Conservation (phyloP, 2,888 invertebrate species). For the Bugula neritina region DNA sequence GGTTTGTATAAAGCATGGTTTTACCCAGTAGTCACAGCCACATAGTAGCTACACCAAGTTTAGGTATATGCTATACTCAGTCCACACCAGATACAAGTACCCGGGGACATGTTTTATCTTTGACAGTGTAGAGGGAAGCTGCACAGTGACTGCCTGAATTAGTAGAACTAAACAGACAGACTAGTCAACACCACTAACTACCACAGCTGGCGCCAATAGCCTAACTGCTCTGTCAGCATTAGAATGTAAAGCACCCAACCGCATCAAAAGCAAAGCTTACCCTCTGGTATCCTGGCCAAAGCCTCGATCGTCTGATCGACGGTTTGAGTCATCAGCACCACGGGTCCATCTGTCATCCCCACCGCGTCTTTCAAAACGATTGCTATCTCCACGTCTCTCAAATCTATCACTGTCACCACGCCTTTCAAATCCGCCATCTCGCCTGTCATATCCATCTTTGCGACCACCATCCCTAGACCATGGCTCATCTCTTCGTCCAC, state of each 20-base stretch:
- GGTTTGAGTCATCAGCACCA: constrained; percentile 20
- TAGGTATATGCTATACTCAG: constrained; percentile 24
- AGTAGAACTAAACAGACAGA: neutral
- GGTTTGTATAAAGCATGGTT: constrained; percentile 17
- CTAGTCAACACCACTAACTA: constrained; percentile 11
- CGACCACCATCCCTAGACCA: neutral
- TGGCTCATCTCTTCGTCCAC: constrained; percentile 28
- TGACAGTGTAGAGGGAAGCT: constrained; percentile 21
- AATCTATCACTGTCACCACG: constrained; percentile 30
- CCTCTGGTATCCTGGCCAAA: neutral
- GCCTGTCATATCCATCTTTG: neutral
- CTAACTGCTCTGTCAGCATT: neutral
- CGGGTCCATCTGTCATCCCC: constrained; percentile 23
- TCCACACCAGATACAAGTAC: constrained; percentile 19
- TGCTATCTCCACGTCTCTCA: constrained; percentile 30
- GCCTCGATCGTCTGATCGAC: neutral
- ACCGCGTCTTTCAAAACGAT: constrained; percentile 29
- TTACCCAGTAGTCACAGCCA: constrained; percentile 19
- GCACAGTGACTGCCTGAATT: neutral
- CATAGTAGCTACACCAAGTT: constrained; percentile 25
- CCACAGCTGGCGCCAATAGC: constrained; percentile 25
- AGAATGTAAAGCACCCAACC: constrained; percentile 27
- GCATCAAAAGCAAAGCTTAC: too few relatives aligned
- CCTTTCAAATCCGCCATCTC: constrained; percentile 30
- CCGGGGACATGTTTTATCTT: constrained; percentile 22